These are phyloP conservation scores for Antheraea yamamai DNA, from an alignment of 2,888 invertebrate species.

Conservation along the genomic window DNA sequence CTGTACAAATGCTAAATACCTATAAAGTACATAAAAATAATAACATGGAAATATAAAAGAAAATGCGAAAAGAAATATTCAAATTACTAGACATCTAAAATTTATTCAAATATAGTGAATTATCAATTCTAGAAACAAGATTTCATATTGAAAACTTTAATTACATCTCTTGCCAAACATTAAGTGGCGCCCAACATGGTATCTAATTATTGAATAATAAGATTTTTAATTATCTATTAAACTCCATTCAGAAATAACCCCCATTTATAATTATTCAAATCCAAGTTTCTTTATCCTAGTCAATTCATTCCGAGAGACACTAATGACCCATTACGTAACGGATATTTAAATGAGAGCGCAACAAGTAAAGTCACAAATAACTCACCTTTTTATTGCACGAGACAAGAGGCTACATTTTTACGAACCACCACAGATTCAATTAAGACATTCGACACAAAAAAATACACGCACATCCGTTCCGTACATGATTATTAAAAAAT, in stretches of 20 bases:
- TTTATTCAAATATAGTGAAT: neutral
- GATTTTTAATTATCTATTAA: neutral
- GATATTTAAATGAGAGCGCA: conserved; percentile 57
- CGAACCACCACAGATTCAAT: conserved; percentile 49
- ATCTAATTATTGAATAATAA: conserved; percentile 14
- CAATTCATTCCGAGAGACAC: conserved; percentile 29
- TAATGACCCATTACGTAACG: conserved; percentile 68
- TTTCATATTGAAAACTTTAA: neutral
- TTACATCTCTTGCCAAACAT: neutral
- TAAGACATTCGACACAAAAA: conserved; percentile 45
- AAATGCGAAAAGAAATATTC: neutral
- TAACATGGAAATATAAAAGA: neutral
- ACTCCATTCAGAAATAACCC: neutral
- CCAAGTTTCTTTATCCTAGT: neutral
- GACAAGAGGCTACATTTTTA: conserved; percentile 62
- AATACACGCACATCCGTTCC: conserved; percentile 46
- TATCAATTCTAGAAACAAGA: neutral
- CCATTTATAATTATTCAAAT: neutral
- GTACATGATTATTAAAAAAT: conserved; percentile 38
- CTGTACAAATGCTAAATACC: no score
- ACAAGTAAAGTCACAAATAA: conserved; percentile 72
- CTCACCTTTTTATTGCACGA: conserved; percentile 43
- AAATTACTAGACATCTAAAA: neutral
- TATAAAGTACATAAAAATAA: no score
- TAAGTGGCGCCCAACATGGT: conserved; percentile 38